Evolutionary conservation across 2,888 invertebrate species (phyloP).

Genomic region (Dilophus febrilis): DNA sequence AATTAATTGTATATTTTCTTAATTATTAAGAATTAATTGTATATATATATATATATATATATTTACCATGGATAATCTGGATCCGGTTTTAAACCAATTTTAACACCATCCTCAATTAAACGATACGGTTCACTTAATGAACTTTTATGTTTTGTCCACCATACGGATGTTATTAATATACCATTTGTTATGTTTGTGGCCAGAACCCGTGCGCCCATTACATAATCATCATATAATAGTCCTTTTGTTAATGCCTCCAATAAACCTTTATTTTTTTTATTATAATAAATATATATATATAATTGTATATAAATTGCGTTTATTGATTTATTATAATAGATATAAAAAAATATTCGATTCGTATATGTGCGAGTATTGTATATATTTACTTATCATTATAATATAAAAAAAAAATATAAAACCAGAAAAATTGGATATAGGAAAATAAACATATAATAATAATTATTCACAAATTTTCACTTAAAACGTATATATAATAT

Average conservation of each 20-base stretch:
- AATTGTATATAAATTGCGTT: not conserved
- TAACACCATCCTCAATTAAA: conserved; percentile 35
- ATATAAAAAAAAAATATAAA: too few species aligned
- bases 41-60: not conserved
- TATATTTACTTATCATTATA: too few species aligned
- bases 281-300: too few species aligned
- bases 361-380: too few species aligned
- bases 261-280: conserved; percentile 36
- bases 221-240: conserved; percentile 42
- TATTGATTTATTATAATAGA: not conserved
- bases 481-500: too few species aligned
- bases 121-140: conserved; percentile 33
- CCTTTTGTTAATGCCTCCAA: conserved; percentile 59
- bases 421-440: too few species aligned
- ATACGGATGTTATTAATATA: conserved; percentile 37
- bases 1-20: not conserved
- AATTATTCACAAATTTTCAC: too few species aligned
- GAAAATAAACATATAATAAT: too few species aligned
- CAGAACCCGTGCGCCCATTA: conserved; percentile 41
- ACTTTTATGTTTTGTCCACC: conserved; percentile 38
- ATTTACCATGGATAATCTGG: conserved; percentile 51
- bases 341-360: not conserved
- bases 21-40: too few species aligned
- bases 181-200: conserved; percentile 44
- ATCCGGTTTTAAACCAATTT: conserved; percentile 46